Evolutionary conservation across 2,113 vertebrate species (phyloP), one percentile per base, ranked within the genome.

Genomic region (Ivindomyrus marchei): DNA sequence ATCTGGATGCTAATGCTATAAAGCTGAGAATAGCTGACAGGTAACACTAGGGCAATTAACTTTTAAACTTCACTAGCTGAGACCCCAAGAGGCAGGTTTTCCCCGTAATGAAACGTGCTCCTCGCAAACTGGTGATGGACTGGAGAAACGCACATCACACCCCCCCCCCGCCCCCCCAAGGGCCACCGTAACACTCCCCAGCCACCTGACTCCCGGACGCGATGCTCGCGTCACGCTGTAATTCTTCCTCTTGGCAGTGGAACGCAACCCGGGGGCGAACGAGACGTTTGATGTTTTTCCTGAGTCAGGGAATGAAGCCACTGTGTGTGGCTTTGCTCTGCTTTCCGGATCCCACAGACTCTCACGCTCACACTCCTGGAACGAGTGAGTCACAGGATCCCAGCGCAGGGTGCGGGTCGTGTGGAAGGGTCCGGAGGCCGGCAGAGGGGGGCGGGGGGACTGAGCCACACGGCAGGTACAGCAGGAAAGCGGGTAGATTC

Each of bases 31-130:
- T 93, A 93, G 91, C 91, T 92, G 92, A 93, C 91, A 92, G 92
- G 91, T 93, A 93, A 90, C 91, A 90, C 91, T 90, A 88, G 90
- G 91, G 92, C 93, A 93, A 93, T 92, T 93, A 92, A 93, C 92
- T 92, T 93, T 92, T 91, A 92, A 93, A 93, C 92, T 91, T 90
- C 88, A 93, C 87, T 88, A 90, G 90, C 89, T 74, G 56, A 89
- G 91, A 85, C 85, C 92, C 89, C 91, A n/a, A 85, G 91, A 92
- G 90, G 87, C 39, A 36, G 85, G 90, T 52, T 90, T 90, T 87
- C 62, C 77, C 58, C 86, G 86, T 90, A 88, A 77, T 88, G 58
- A 87, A 90, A 87, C 58, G 85, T 87, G 62, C 70, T 86, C 84
- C 45, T 47, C 85, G 31, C 84, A 87, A 90, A 90, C 58, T 31